phyloP scores from a whole-genome alignment of 1,140 invertebrate genomes.

The Drosophila persimilis region DNA sequence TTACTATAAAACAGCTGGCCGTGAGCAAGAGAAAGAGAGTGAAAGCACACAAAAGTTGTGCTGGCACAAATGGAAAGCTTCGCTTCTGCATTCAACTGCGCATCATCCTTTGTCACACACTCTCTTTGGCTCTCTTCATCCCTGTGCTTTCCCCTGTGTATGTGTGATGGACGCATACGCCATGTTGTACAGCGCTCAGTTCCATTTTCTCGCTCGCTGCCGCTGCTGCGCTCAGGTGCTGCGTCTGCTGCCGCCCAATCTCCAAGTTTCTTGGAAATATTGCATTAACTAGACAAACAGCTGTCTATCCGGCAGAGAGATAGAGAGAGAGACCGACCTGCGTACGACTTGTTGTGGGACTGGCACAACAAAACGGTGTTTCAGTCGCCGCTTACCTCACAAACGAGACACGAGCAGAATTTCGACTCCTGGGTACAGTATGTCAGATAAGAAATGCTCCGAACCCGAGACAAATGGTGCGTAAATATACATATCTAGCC shows the following conservation, averaged over 20 bases:
- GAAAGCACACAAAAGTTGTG: background rate
- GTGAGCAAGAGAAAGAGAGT: constrained; percentile 18
- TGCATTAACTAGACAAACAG: constrained; percentile 44
- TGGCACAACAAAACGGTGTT: constrained; percentile 32
- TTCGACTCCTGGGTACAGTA: constrained; percentile 23
- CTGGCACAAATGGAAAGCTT: constrained; percentile 34
- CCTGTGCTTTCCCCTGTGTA: constrained; percentile 6
- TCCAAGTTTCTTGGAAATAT: constrained; percentile 32
- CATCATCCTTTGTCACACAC: constrained; percentile 25
- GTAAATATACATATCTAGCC: constrained; percentile 53
- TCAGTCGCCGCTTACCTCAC: constrained; percentile 59
- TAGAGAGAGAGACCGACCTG: background rate
- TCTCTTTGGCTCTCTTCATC: background rate
- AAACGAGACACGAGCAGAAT: constrained; percentile 16
- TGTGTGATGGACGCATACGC: constrained; percentile 60
- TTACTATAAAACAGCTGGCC: constrained; percentile 28
- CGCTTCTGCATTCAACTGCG: background rate
- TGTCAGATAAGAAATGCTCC: constrained; percentile 70
- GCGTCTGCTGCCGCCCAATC: constrained; percentile 33
- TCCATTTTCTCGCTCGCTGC: constrained; percentile 61
- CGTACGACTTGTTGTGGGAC: constrained; percentile 23
- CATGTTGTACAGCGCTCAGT: constrained; percentile 65
- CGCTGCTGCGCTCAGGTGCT: constrained; percentile 43
- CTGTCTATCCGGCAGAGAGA: constrained; percentile 12
- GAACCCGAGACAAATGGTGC: constrained; percentile 57